Conservation (phyloP, 2,113 vertebrate genomes). For the Hipposideros armiger region DNA sequence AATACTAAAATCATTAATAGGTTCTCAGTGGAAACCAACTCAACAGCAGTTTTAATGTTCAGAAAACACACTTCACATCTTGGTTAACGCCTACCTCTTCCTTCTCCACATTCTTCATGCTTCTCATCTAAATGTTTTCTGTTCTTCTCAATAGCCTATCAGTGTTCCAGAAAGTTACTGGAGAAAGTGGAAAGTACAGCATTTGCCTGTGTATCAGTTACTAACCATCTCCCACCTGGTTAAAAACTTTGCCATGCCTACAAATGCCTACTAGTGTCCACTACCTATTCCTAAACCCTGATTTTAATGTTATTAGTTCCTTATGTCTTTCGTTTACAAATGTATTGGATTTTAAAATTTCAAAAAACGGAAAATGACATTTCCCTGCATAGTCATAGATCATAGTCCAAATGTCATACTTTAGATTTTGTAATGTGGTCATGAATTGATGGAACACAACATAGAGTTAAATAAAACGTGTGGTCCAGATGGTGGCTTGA, state of each 20-base stretch:
- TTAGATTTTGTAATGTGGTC: not conserved
- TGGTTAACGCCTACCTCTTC: not conserved
- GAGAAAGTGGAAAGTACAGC: not conserved
- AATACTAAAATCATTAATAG: not conserved
- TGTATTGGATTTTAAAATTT: not conserved
- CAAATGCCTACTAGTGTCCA: not conserved
- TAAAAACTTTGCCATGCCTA: not conserved
- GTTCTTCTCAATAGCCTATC: not conserved
- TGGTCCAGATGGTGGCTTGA: constrained; percentile 60
- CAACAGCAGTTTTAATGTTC: not conserved
- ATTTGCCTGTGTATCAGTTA: not conserved
- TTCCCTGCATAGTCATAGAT: not conserved
- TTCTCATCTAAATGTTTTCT: not conserved
- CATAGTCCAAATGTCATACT: not conserved
- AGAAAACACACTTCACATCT: not conserved
- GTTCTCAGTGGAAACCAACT: not conserved
- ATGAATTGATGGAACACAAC: not conserved
- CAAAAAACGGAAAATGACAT: not conserved
- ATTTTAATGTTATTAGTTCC: not conserved
- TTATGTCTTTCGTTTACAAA: constrained; percentile 17
- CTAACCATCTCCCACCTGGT: not conserved
- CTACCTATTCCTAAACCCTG: not conserved
- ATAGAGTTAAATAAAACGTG: not conserved
- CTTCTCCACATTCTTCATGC: not conserved
- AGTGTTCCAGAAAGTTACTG: accelerated